Evolutionary conservation across 2,888 invertebrate genomes (phyloP).

Genomic region (Tenthredo notha): DNA sequence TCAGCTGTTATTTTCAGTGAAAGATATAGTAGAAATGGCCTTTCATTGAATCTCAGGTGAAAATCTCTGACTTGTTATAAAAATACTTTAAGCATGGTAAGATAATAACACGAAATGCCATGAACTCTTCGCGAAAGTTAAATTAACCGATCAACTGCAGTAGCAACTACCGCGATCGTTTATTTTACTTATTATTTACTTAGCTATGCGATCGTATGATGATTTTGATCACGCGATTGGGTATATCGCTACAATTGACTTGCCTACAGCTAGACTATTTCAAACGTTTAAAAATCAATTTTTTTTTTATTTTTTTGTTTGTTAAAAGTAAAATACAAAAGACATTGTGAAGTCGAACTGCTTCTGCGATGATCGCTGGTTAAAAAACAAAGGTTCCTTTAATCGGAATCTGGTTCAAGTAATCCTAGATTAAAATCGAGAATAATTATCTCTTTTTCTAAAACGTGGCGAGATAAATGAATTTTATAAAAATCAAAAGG

Average conservation of each 20-base stretch:
- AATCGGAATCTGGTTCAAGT: not conserved
- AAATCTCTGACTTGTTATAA: slow-evolving; percentile 24
- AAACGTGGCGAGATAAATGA: not conserved
- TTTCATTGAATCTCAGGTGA: not conserved
- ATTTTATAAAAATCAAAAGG: not conserved
- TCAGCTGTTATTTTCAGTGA: not conserved
- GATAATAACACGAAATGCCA: slow-evolving; percentile 27
- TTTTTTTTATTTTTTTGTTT: not conserved
- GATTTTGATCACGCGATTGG: slow-evolving; percentile 28
- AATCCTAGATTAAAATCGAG: no score
- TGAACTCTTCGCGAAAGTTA: slow-evolving; percentile 32
- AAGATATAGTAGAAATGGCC: not conserved
- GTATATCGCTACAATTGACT: not conserved
- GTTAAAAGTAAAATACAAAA: no score
- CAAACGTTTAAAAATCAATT: not conserved
- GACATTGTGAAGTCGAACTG: no score
- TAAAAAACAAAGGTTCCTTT: no score
- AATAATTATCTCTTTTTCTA: not conserved
- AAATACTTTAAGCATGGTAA: not conserved
- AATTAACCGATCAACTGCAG: slow-evolving; percentile 8
- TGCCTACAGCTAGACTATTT: not conserved
- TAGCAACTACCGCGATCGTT: not conserved
- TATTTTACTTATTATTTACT: slow-evolving; percentile 16
- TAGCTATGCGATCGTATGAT: not conserved
- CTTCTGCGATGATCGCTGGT: no score